Evolutionary conservation across 1,140 invertebrate genomes (phyloP), one percentile per base, ranked within the genome.

Genomic region (Homalodisca vitripennis): DNA sequence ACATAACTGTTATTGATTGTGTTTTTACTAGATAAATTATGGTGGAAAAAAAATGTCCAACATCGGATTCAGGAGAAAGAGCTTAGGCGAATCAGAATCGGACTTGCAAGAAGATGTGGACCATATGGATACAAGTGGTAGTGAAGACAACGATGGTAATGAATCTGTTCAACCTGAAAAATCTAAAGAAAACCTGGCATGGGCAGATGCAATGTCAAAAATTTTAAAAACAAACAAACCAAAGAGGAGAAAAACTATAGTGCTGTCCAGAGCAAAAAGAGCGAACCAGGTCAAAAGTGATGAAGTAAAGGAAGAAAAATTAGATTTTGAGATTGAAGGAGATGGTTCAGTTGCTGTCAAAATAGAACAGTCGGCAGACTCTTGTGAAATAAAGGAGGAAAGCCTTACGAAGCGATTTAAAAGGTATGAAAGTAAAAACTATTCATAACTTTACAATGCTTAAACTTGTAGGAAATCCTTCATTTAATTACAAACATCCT

Each of bases 141-240:
- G n/a, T n/a, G n/a, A n/a, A n/a, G n/a, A n/a, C n/a, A n/a, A n/a
- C n/a, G n/a, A n/a, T n/a, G n/a, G n/a, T 6, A 55, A 55, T 24
- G 66, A 51, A 31, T 20, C 20, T 22, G 67, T 73, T 27, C 41
- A 47, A 17, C 62, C 71, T 63, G 71, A 68, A 47, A 73, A 73
- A 60, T 69, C 27, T 20, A 66, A 72, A 47, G 66, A 73, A 14
- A 87, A 86, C 76, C 78, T 79, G 72, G 84, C 82, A n/a, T 87
- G 83, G 89, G 89, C 88, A 53, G 86, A 90, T 79, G 88, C 86
- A 2, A 84, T 91, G 78, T 82, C 85, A 48, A 90, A 64, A 70
- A 73, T 75, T 47, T 65, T 75, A 34, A 73, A 68, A 70, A 72
- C 70, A 62, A 72, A 71, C 24, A 74, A 74, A 66, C 67, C 71